Conservation (phyloP, 1,140 invertebrate genomes). For the Ridgeia piscesae region DNA sequence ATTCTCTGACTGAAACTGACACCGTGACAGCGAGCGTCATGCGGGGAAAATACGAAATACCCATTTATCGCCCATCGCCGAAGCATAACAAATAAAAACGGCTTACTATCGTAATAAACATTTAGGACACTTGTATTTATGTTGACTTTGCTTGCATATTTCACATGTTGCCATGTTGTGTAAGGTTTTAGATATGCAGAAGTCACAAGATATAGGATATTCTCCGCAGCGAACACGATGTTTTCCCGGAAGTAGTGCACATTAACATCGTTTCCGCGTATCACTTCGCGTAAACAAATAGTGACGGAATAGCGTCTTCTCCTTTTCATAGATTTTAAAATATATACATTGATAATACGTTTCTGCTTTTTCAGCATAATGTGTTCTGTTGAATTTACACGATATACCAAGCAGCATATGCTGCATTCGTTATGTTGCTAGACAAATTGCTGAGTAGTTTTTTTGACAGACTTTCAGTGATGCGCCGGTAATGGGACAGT, state of each 20-base stretch:
- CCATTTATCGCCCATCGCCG: neutral
- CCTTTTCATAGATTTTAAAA: neutral
- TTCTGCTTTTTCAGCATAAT: neutral
- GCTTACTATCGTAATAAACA: constrained; percentile 37
- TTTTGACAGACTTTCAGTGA: neutral
- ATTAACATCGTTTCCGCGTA: neutral
- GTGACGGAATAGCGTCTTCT: neutral
- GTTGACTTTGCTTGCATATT: constrained; percentile 27
- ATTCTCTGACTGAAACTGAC: too few relatives aligned
- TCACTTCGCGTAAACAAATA: neutral
- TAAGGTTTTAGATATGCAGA: neutral
- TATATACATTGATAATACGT: neutral
- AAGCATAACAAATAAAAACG: neutral
- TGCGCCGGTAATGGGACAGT: constrained; percentile 3
- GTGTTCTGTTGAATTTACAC: neutral
- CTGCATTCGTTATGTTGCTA: neutral
- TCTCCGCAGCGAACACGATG: neutral
- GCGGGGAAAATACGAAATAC: neutral
- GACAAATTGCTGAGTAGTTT: neutral
- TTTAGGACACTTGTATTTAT: constrained; percentile 39
- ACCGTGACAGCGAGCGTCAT: too few relatives aligned
- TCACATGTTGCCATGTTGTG: constrained; percentile 28
- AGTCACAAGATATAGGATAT: neutral
- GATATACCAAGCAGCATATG: neutral
- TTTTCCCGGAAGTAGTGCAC: neutral